Evolutionary conservation across 2,113 vertebrate species (phyloP).

Genomic region (Nothocercus nigrocapillus): DNA sequence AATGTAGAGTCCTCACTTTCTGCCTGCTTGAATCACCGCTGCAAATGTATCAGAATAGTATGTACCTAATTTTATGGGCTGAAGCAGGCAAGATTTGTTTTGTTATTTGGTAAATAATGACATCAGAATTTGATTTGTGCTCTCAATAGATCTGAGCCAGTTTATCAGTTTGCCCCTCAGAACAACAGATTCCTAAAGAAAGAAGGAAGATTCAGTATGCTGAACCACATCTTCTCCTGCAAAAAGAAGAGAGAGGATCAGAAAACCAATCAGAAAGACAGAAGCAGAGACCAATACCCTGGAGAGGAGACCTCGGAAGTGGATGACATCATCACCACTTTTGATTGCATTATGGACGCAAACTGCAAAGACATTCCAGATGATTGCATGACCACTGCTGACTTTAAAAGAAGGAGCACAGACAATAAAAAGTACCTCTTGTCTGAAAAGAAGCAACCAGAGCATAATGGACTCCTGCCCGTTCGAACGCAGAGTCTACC

Average conservation of each 20-base stretch:
- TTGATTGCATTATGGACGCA: conserved; percentile 81
- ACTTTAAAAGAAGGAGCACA: conserved; percentile 69
- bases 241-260: conserved; percentile 84
- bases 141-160: conserved; percentile 73
- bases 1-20: background rate
- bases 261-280: conserved; percentile 68
- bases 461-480: conserved; percentile 77
- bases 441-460: conserved; percentile 73
- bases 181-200: conserved; percentile 77
- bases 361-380: conserved; percentile 72
- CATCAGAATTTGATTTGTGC: conserved; percentile 1
- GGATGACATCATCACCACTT: conserved; percentile 88
- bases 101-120: background rate
- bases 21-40: background rate
- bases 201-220: conserved; percentile 80
- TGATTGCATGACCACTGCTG: conserved; percentile 9
- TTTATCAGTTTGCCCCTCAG: conserved; percentile 64
- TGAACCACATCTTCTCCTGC: conserved; percentile 87
- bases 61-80: background rate
- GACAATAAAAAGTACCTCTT: conserved; percentile 75
- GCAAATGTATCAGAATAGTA: background rate
- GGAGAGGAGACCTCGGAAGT: conserved; percentile 84
- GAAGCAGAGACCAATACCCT: conserved; percentile 45
- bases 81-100: background rate
- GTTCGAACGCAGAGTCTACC: conserved; percentile 85